Conservation (phyloP, 2,797 vertebrate species). For the Graptemys geographica region DNA sequence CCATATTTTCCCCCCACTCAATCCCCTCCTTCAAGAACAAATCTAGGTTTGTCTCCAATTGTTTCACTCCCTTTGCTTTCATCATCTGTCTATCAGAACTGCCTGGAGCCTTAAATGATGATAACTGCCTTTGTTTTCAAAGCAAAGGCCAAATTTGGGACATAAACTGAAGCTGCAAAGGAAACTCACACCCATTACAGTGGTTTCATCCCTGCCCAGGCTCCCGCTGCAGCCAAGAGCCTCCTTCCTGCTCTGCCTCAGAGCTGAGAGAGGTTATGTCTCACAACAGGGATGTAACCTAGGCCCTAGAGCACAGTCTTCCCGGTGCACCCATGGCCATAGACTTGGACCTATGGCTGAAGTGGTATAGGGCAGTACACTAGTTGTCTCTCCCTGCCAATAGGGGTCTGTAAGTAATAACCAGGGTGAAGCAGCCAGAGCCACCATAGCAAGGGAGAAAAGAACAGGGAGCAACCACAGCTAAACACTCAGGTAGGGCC, state of each 20-base stretch:
- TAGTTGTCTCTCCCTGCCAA: background rate
- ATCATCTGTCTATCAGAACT: accelerated
- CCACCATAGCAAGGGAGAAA: background rate
- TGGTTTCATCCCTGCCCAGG: background rate
- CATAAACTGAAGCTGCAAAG: accelerated
- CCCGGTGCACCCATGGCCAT: background rate
- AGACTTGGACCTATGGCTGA: background rate
- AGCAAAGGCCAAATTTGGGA: accelerated
- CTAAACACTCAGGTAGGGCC: background rate
- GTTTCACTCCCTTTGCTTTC: background rate
- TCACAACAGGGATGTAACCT: background rate
- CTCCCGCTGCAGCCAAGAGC: accelerated
- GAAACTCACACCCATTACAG: background rate
- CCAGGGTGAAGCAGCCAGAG: background rate
- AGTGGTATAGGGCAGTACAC: background rate
- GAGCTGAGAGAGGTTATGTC: background rate
- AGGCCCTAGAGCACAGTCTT: background rate
- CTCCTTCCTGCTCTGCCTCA: accelerated
- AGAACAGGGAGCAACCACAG: background rate
- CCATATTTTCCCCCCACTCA: background rate
- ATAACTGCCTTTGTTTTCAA: background rate
- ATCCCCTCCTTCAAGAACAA: slow-evolving; percentile 7
- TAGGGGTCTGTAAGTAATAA: background rate
- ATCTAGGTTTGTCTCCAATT: slow-evolving; percentile 2
- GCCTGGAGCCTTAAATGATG: background rate